Evolutionary conservation across 2,797 vertebrate genomes (phyloP).

Genomic region (Platyrinchus mystaceus): DNA sequence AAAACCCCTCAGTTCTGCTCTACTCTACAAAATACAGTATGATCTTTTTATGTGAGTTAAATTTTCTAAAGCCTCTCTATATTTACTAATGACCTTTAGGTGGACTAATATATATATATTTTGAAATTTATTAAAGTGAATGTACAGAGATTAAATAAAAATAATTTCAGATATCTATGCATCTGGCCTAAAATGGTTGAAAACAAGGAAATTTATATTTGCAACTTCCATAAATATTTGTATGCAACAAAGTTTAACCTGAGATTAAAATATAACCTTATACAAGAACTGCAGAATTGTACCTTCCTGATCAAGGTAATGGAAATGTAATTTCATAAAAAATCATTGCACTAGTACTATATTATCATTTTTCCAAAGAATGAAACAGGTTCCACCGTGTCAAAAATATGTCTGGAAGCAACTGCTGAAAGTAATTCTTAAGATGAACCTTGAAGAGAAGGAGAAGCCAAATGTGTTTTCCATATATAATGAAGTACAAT

Average conservation of each 20-base stretch:
- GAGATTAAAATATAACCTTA: background rate
- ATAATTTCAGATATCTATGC: background rate
- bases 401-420: conserved; percentile 1
- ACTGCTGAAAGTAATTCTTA: background rate
- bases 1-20: background rate
- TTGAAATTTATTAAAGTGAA: background rate
- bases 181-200: background rate
- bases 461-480: conserved; percentile 28
- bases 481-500: background rate
- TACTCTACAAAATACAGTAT: background rate
- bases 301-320: background rate
- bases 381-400: background rate
- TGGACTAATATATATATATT: background rate
- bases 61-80: background rate
- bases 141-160: background rate
- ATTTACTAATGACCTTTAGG: background rate
- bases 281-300: background rate
- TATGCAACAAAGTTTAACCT: background rate
- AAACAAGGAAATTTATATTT: background rate
- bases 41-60: background rate
- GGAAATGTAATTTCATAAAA: background rate
- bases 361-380: background rate
- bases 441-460: background rate
- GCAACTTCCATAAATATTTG: background rate
- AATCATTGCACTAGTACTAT: background rate